Percentiles rank a stretch among this genome's conserved stretches.
Conservation (phyloP, 2,888 invertebrate genomes). For the Platycnemis pennipes region DNA sequence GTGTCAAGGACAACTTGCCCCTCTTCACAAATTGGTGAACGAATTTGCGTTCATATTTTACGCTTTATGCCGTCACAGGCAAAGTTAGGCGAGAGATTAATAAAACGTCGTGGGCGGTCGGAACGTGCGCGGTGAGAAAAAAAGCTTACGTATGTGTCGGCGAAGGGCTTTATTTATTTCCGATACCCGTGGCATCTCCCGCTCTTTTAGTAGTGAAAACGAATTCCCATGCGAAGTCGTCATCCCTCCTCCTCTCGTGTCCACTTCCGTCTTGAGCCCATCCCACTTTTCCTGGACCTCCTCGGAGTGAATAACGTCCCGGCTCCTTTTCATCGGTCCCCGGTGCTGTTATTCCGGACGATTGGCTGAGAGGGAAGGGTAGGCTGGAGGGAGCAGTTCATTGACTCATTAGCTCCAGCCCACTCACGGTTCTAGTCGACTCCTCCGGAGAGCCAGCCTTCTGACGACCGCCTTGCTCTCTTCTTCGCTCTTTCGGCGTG, state of each 20-base stretch:
- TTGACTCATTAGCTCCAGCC: slow-evolving; percentile 44
- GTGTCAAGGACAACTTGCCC: slow-evolving; percentile 24
- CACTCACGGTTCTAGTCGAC: neutral
- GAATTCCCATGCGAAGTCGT: slow-evolving; percentile 53
- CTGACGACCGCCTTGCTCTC: neutral
- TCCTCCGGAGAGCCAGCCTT: neutral
- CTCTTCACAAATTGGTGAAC: neutral
- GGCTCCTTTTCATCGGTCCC: slow-evolving; percentile 17
- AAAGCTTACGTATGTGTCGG: neutral
- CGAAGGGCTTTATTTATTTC: neutral
- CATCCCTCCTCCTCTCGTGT: neutral
- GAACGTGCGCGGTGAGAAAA: neutral
- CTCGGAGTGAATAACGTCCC: neutral
- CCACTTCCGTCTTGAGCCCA: neutral
- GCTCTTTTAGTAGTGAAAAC: slow-evolving; percentile 33
- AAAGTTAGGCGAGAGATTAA: neutral
- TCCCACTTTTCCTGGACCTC: neutral
- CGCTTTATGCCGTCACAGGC: neutral
- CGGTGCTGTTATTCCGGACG: slow-evolving; percentile 22
- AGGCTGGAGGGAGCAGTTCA: neutral
- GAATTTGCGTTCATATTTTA: neutral
- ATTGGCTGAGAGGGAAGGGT: neutral
- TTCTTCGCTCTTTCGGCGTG: too few relatives aligned
- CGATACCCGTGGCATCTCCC: neutral
- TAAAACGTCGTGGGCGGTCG: neutral